Evolutionary conservation across 2,888 invertebrate species (phyloP).

Genomic region (Euzetes globulus): DNA sequence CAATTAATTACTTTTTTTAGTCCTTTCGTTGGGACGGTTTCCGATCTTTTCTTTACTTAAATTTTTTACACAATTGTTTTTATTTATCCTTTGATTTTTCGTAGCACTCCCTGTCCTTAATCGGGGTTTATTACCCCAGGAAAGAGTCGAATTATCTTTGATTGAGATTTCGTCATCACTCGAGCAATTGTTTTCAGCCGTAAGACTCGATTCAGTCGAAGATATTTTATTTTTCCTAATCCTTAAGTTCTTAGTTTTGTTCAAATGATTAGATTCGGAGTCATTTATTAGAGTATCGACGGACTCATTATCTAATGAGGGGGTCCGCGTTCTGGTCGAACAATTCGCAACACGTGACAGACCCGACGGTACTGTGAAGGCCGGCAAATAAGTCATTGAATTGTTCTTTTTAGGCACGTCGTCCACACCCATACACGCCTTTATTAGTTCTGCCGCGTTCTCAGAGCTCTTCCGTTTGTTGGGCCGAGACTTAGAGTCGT

Average conservation of each 20-base stretch:
- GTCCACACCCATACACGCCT: constrained; percentile 54
- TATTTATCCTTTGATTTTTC: not conserved
- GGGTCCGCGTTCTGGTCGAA: not conserved
- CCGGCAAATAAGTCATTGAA: not conserved
- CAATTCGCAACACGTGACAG: not conserved
- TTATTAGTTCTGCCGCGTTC: constrained; percentile 56
- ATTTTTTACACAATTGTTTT: not conserved
- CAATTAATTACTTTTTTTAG: constrained; percentile 2
- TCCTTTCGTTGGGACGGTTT: not conserved
- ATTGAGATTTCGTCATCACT: constrained; percentile 41
- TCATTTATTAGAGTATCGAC: not conserved
- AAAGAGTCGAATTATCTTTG: constrained; percentile 38
- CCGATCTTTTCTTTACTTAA: not conserved
- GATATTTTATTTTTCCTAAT: not conserved
- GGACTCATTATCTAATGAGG: not conserved
- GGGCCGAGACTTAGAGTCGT: constrained; percentile 47
- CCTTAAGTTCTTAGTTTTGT: constrained; percentile 5
- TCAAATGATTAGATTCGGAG: not conserved
- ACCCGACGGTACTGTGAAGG: not conserved
- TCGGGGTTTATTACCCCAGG: constrained; percentile 21
- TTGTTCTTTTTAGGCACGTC: constrained; percentile 43
- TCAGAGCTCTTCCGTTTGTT: constrained; percentile 58
- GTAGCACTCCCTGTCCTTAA: not conserved
- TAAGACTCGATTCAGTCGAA: not conserved
- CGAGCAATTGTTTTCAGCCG: constrained; percentile 28